phyloP scores from a whole-genome alignment of 2,888 invertebrate genomes.

The Pachymerium ferrugineum region DNA sequence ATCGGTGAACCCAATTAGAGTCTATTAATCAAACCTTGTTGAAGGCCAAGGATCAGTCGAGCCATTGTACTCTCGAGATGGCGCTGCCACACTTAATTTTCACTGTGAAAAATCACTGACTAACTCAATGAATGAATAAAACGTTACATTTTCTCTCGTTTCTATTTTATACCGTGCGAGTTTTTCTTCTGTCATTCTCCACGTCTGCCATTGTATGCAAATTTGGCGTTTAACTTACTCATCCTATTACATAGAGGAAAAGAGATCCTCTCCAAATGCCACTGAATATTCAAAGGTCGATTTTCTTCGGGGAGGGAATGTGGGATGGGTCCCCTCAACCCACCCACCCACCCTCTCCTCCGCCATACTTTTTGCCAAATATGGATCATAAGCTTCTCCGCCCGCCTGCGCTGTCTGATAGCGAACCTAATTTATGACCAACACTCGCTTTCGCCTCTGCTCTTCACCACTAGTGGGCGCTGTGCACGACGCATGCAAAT shows the following conservation, averaged over 20 bases:
- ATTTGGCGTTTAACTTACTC: conserved; percentile 30
- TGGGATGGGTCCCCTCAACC: background rate
- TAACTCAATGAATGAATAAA: no score
- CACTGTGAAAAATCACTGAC: no score
- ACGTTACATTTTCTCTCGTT: background rate
- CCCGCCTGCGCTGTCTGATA: conserved; percentile 28
- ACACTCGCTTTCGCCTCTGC: background rate
- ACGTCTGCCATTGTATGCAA: conserved; percentile 30
- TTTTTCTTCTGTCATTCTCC: background rate
- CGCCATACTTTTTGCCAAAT: conserved; percentile 23
- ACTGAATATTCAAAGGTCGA: conserved; percentile 30
- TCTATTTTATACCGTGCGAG: background rate
- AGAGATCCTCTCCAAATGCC: conserved; percentile 25
- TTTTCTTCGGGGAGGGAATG: conserved; percentile 16
- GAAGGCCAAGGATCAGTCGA: conserved; percentile 1
- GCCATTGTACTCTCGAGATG: background rate
- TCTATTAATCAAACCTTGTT: conserved; percentile 11
- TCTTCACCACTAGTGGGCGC: conserved; percentile 16
- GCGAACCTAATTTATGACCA: conserved; percentile 26
- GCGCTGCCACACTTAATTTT: no score
- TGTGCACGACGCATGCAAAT: conserved; percentile 3
- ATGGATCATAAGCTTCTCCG: conserved; percentile 30
- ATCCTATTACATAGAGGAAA: conserved; percentile 28
- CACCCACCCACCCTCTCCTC: background rate
- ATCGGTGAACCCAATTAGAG: conserved; percentile 1